These are phyloP conservation scores for Lycia hirtaria DNA, from an alignment of 2,888 invertebrate species.

Conservation along the genomic window DNA sequence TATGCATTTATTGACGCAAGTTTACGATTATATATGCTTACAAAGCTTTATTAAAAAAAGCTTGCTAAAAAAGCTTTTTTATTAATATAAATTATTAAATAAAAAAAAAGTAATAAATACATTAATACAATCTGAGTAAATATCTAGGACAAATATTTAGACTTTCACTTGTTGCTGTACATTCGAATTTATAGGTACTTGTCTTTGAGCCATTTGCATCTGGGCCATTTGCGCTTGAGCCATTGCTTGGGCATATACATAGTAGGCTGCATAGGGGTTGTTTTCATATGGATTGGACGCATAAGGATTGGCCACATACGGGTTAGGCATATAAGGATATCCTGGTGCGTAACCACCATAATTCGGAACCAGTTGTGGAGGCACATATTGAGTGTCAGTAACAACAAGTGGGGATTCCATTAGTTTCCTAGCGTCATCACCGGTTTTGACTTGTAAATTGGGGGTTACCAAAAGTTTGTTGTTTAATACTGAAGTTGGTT, in stretches of 20 bases:
- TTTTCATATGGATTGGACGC: background rate
- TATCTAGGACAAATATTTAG: background rate
- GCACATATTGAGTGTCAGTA: background rate
- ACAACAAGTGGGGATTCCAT: background rate
- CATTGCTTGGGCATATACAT: background rate
- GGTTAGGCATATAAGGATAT: background rate
- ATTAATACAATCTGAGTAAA: background rate
- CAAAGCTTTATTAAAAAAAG: background rate
- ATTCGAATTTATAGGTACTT: no score
- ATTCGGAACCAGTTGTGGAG: background rate
- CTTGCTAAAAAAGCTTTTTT: no score
- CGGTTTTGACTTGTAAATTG: background rate
- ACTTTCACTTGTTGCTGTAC: background rate
- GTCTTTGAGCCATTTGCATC: background rate
- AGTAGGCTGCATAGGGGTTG: background rate
- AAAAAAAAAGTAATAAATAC: no score
- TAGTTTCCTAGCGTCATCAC: background rate
- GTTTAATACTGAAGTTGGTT: background rate
- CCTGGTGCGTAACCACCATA: background rate
- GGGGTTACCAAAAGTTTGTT: background rate
- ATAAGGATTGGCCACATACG: background rate
- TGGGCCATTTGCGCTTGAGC: background rate
- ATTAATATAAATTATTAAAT: no score
- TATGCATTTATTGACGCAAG: background rate
- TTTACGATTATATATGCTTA: background rate